Conservation (phyloP, 1,140 invertebrate genomes). For the Dolichoris vasculosae region DNA sequence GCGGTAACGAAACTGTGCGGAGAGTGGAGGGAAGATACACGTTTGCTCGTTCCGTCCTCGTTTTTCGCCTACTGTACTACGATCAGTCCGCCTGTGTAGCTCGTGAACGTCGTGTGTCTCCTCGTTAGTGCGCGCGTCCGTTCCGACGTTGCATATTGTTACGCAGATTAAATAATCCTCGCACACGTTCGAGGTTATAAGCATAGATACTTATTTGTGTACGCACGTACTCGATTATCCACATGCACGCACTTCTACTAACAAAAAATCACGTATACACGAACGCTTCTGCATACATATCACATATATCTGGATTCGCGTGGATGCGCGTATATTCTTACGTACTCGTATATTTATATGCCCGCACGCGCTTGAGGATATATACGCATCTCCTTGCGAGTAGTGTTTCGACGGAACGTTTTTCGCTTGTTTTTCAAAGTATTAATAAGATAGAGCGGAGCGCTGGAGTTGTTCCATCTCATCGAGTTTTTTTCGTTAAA, state of each 20-base stretch:
- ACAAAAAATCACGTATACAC: neutral
- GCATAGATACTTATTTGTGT: neutral
- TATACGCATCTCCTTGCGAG: neutral
- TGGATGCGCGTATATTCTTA: neutral
- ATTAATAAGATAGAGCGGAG: neutral
- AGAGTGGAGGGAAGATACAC: constrained; percentile 43
- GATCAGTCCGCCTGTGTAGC: constrained; percentile 52
- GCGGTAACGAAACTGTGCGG: neutral
- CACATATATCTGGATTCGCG: neutral
- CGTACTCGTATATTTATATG: neutral
- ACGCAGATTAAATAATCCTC: neutral
- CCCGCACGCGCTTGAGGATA: neutral
- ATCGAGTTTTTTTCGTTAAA: neutral
- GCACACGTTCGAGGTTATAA: neutral
- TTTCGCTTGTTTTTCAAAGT: constrained; percentile 11
- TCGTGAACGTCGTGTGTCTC: constrained; percentile 51
- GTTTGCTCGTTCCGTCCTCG: constrained; percentile 41
- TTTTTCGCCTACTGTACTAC: constrained; percentile 8
- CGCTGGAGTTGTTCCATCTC: neutral
- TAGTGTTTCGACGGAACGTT: neutral
- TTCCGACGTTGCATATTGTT: neutral
- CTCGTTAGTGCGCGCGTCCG: constrained; percentile 40
- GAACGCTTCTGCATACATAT: neutral
- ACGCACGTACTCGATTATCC: neutral
- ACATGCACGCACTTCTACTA: neutral